Conservation (phyloP, 2,797 vertebrate genomes). For the Heterohyrax brucei region DNA sequence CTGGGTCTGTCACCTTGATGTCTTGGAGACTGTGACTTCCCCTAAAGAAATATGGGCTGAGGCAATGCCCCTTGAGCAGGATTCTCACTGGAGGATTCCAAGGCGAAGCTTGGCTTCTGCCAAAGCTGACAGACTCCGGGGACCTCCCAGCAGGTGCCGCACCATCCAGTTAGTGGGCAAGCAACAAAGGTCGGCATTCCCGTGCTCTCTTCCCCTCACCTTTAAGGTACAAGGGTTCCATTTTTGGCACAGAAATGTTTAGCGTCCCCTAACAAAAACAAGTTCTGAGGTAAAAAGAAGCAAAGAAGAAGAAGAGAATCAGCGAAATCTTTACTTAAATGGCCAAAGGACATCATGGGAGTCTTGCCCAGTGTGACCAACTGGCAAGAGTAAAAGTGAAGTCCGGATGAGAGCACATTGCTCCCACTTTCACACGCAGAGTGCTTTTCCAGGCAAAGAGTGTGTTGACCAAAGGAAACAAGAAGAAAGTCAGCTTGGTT, state of each 20-base stretch:
- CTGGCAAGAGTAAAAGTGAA: slow-evolving; percentile 47
- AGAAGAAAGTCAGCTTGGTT: slow-evolving; percentile 70
- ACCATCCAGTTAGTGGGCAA: neutral
- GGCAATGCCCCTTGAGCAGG: neutral
- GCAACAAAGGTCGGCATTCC: neutral
- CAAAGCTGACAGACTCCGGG: neutral
- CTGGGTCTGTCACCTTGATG: neutral
- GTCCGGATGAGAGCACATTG: slow-evolving; percentile 38
- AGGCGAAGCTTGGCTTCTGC: neutral
- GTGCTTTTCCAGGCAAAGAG: slow-evolving; percentile 73
- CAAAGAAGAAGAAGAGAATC: slow-evolving; percentile 56
- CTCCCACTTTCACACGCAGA: slow-evolving; percentile 76
- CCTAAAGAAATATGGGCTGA: neutral
- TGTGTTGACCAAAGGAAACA: slow-evolving; percentile 82
- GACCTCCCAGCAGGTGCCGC: neutral
- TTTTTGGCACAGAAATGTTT: slow-evolving; percentile 63
- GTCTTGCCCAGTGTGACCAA: slow-evolving; percentile 18
- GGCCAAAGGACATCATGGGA: neutral
- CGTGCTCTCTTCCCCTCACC: neutral
- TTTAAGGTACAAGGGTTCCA: slow-evolving; percentile 46
- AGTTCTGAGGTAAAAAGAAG: slow-evolving; percentile 11
- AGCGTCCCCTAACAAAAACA: neutral
- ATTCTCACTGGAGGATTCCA: neutral
- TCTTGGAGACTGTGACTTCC: neutral
- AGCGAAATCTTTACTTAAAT: neutral